Conservation (phyloP, 1,140 invertebrate species). For the Battus philenor region DNA sequence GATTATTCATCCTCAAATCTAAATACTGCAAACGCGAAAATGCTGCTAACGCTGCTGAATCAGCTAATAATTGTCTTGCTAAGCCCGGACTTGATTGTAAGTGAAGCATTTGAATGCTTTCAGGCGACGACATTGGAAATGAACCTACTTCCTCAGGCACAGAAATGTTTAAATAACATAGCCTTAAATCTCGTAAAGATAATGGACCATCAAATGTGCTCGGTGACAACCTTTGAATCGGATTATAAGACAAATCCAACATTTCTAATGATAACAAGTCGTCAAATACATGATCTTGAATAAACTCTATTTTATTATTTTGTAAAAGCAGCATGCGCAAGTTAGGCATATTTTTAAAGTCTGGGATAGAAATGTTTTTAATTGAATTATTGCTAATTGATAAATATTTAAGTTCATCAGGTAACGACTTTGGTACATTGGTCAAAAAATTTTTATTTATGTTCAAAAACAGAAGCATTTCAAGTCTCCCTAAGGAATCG, state of each 20-base stretch:
- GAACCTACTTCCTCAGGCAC: slow-evolving; percentile 78
- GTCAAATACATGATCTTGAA: slow-evolving; percentile 81
- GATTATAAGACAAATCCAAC: slow-evolving; percentile 87
- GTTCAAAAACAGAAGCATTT: slow-evolving; percentile 86
- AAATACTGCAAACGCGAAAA: slow-evolving; percentile 82
- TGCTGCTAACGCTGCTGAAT: slow-evolving; percentile 82
- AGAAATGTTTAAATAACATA: slow-evolving; percentile 81
- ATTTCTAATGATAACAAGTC: slow-evolving; percentile 80
- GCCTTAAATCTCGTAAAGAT: slow-evolving; percentile 79
- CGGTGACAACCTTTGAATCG: slow-evolving; percentile 80
- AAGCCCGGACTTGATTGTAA: slow-evolving; percentile 84
- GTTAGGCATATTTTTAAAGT: slow-evolving; percentile 83
- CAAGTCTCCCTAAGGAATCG: slow-evolving; percentile 88
- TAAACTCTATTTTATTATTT: slow-evolving; percentile 80
- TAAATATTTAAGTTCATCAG: slow-evolving; percentile 70
- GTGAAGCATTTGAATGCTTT: slow-evolving; percentile 83
- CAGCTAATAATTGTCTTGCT: slow-evolving; percentile 80
- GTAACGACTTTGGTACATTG: slow-evolving; percentile 78
- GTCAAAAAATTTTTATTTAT: slow-evolving; percentile 85
- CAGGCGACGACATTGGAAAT: slow-evolving; percentile 82
- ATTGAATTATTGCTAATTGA: slow-evolving; percentile 78
- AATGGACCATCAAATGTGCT: slow-evolving; percentile 82
- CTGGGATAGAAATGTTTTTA: slow-evolving; percentile 77
- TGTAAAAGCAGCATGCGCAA: slow-evolving; percentile 83
- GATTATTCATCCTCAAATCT: slow-evolving; percentile 81